Base-by-base conservation (phyloP, 1,140 invertebrate species). In the Triops cancriformis region DNA sequence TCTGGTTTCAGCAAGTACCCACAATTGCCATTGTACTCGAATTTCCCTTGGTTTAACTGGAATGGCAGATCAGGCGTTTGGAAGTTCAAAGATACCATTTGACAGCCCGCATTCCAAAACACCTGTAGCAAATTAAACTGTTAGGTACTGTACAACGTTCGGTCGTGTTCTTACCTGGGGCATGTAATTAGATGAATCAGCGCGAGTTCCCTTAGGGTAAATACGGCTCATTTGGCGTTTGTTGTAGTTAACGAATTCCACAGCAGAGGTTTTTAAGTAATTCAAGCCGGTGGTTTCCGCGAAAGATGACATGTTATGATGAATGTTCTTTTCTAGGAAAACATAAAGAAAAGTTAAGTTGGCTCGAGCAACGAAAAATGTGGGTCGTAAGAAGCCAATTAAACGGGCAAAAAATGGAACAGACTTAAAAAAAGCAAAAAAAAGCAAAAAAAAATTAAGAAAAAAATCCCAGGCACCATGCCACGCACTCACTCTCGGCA, bases 71-170 rank as follows among this genome's bases (percentile, higher is more conserved):
- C 98, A 18, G 97, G 91, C 14, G 98, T 99, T 90, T 99, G 98
- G 87, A 99, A 99, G 87, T 99, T 99, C n/a, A 99, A 87, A 0
- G 98, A 97, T 14, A 99, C 98, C 98, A 99, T 99, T 87, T 95
- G 93, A 83, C 93, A 94, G 78, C 93, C 93, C 43, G 93, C 93
- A 86, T 95, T 95, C 93, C 93, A 95, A 85, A 95, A 95, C 73
- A 94, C 92, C 91, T 93, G 73, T 4, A 37, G 7, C 31, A 37
- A 37, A n/a, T n/a, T 37, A 37, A 37, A 37, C 31, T 37, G 7
- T 7, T 2, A 37, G 31, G 2, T 4, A 37, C 31, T 7, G 31
- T 37, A 74, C 27, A 26, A 37, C 31, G 31, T 37, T 37, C 31
- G 31, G 31, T 37, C 2, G 31, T 37, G n/a, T 18, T 80, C 81